A percentile compares a stretch with the other conserved stretches of the same genome.
Conservation (phyloP, 37 sponge, comb jelly and placozoan species). For the Lycopodina hypogea region DNA sequence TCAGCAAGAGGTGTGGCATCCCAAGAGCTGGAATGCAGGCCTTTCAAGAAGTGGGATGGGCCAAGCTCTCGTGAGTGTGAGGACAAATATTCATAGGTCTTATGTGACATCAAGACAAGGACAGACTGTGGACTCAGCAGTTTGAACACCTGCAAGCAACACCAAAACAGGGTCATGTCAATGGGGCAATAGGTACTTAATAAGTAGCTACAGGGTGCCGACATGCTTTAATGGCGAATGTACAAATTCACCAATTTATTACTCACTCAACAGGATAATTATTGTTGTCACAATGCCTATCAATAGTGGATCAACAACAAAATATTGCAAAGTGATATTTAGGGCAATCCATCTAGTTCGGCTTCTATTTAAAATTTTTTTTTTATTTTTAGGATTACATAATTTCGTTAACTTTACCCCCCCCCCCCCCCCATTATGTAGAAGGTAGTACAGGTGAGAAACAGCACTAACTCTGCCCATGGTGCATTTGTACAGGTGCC, state of each 20-base stretch:
- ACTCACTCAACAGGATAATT: too few species aligned
- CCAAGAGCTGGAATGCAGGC: constrained; percentile 43
- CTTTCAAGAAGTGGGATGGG: not conserved
- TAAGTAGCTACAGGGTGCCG: not conserved
- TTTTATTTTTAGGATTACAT: too few species aligned
- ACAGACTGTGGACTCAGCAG: constrained; percentile 20
- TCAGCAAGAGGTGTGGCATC: constrained; percentile 14
- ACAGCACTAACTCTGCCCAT: too few species aligned
- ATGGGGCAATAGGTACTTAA: not conserved
- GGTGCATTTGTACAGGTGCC: too few species aligned
- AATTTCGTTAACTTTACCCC: too few species aligned
- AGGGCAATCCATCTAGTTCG: too few species aligned
- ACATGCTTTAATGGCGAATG: not conserved
- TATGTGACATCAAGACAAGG: constrained; percentile 20
- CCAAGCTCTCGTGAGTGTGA: constrained; percentile 16
- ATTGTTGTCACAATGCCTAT: too few species aligned
- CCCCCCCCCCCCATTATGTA: too few species aligned
- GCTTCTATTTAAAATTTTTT: too few species aligned
- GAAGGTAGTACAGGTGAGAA: too few species aligned
- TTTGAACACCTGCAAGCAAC: constrained; percentile 20
- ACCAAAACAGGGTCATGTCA: not conserved
- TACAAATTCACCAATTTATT: not conserved
- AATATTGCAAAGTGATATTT: too few species aligned
- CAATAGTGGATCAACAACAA: too few species aligned
- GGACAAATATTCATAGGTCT: constrained; percentile 26